Percentiles rank a stretch among this genome's conserved stretches.
Conservation (phyloP, 2,797 vertebrate genomes). For the Menidia menidia region DNA sequence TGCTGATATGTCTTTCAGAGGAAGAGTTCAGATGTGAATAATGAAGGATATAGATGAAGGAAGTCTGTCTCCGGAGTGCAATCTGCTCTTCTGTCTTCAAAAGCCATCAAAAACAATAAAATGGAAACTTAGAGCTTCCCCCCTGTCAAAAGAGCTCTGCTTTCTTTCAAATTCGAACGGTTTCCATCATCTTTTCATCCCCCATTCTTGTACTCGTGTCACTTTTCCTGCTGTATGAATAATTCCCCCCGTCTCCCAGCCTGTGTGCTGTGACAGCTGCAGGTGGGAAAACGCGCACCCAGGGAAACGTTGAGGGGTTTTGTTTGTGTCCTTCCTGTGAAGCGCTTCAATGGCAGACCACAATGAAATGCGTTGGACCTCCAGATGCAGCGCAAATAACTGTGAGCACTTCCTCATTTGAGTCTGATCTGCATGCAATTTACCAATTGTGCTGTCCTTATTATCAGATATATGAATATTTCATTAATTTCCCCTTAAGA, state of each 20-base stretch:
- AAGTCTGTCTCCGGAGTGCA: slow-evolving; percentile 34
- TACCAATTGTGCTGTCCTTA: slow-evolving; percentile 9
- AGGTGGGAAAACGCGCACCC: slow-evolving; percentile 43
- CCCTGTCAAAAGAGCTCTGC: neutral
- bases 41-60: slow-evolving; percentile 53
- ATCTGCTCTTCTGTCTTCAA: slow-evolving; percentile 36
- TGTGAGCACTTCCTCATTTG: slow-evolving; percentile 39
- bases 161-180: neutral
- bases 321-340: slow-evolving; percentile 43
- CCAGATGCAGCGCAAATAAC: slow-evolving; percentile 48
- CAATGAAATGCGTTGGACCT: slow-evolving; percentile 52
- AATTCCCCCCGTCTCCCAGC: slow-evolving; percentile 45
- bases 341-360: slow-evolving; percentile 55
- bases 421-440: neutral
- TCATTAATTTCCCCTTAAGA: slow-evolving; percentile 11
- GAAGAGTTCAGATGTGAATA: slow-evolving; percentile 56
- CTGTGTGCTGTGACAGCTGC: slow-evolving; percentile 53
- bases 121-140: slow-evolving; percentile 12
- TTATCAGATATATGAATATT: slow-evolving; percentile 25
- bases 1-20: slow-evolving; percentile 42
- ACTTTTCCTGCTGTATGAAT: slow-evolving; percentile 43
- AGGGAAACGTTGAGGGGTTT: slow-evolving; percentile 30
- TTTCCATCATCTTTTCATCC: slow-evolving; percentile 9
- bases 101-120: slow-evolving; percentile 29
- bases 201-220: neutral